Base-by-base conservation (phyloP, 2,113 vertebrate species). In the Myotis yumanensis region DNA sequence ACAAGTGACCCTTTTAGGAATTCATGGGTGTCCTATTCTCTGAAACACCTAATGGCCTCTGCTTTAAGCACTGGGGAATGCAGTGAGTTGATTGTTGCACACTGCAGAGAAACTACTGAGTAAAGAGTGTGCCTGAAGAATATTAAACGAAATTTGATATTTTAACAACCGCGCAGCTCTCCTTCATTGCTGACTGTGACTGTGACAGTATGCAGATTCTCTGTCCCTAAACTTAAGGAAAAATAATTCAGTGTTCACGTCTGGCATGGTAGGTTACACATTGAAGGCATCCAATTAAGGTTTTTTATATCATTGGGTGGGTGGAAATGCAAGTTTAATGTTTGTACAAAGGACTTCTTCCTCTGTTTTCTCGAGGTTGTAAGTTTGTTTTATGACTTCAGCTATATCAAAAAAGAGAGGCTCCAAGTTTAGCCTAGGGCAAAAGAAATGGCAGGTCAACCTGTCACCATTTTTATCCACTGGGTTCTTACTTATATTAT, bases 351-450 rank as follows among this genome's bases (percentile, higher is more conserved):
- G 8, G 30, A 83, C 16, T 30, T 75, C 30, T 92, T 92, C 80
- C 68, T 54, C 4, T 76, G 40, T 57, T 94, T 89, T 89, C 35
- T 95, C 40, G 46, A 85, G 54, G 30, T 37, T 91, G 10, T 84
- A 51, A 84, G 77, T 90, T 90, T 88, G 40, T 66, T 86, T 95
- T 92, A 86, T 76, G 85, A 71, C 37, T 77, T 86, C 52, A 85
- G 54, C 23, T 71, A 11, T 57, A 20, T 73, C 66, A 91, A 64
- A 87, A 57, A 83, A 84, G 84, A 93, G 52, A 75, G 68, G 25
- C 43, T 90, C 46, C 59, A 69, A 48, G 80, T 62, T 84, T 28
- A 77, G 22, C 40, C 76, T 46, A n/a, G 20, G 37, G 22, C 46
- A 35, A 43, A 91, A 73, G 48, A 76, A 87, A 90, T 64, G 62